Base-by-base conservation (phyloP, 2,888 invertebrate genomes). In the Drosophila helvetica region DNA sequence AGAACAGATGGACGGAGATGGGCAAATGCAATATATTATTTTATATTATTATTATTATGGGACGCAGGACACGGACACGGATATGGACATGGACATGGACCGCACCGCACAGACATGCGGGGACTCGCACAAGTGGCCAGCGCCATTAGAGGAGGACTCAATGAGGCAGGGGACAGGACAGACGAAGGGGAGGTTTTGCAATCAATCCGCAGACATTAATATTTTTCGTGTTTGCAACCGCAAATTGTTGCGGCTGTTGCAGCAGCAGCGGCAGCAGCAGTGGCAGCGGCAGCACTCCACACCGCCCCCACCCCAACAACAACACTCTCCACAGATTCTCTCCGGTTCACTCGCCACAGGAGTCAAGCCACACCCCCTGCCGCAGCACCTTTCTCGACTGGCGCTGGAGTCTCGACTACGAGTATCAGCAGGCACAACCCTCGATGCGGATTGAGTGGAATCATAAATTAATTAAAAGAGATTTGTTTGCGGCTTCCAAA, bases 391-490 rank as follows among this genome's bases (percentile, higher is more conserved):
- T 55, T 27, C 25, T 43, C 43, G 43, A 7, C 17, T 25, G 12
- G 25, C n/a, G 30, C 30, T 47, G 43, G 15, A 18, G 27, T n/a
- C n/a, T n/a, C n/a, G 17, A 42, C 53, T 54, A 52, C 63, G 69
- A 57, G 69, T 83, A 78, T 82, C 80, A 64, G 27, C 66, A 85
- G 82, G 75, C 79, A 79, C 77, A 85, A 79, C 82, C 83, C 83
- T 85, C 85, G 74, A 84, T 77, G 80, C 80, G 85, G 81, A 89
- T 89, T 89, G 84, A 90, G 89, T 85, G 88, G 88, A 90, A 90
- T 89, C 89, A 90, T 90, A 90, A 90, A 90, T 90, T 90, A 90
- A 90, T 90, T 90, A 90, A 90, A 90, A 88, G 90, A 89, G 90
- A 90, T 90, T 90, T 90, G 89, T 90, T 88, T 90, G 89, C 86